Evolutionary conservation across 2,113 vertebrate species (phyloP), one percentile per base, ranked within the genome.

Genomic region (Orycteropus afer): DNA sequence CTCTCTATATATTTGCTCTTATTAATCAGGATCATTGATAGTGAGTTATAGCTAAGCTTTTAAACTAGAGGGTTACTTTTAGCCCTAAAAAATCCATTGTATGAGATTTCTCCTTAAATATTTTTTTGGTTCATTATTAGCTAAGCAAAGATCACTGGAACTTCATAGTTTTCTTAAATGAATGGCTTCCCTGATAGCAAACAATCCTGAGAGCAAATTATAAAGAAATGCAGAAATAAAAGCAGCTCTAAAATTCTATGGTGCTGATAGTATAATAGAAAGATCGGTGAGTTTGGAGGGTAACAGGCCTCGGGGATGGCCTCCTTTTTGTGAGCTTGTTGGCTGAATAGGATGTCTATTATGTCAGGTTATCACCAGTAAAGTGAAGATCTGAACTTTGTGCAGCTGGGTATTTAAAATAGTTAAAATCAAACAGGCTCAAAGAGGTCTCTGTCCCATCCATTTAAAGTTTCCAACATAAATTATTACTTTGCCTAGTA

Each of bases 391-490:
- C n/a, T 92, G 67, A 98, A 98, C 98, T 99, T 98, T 98, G 98
- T 98, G 98, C 98, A 99, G 98, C 98, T 99, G 98, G 98, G 98
- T 99, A 98, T 98, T 99, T 99, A 98, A 98, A 98, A 97, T 95
- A 97, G 98, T 98, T 99, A 98, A 99, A 99, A 98, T 98, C 97
- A 98, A 99, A 98, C 98, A 98, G 98, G 98, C 98, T 99, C 98
- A 98, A 98, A 99, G 98, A 98, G 86, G 98, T 97, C 98, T 98
- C 98, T 98, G 97, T 98, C 98, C 97, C 98, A 98, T 99, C 98
- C 98, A 98, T 99, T 99, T 98, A 98, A 98, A 98, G 98, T 98
- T 98, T 98, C 98, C 98, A 98, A 97, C 94, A 98, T 98, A 98
- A 96, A 98, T 98, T 98, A 98, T 98, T 98, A 97, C 98, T 97